A percentile compares a stretch with the other conserved stretches of the same genome.
Evolutionary conservation across 1,140 invertebrate species (phyloP).

Genomic region (Scylla paramamosain): DNA sequence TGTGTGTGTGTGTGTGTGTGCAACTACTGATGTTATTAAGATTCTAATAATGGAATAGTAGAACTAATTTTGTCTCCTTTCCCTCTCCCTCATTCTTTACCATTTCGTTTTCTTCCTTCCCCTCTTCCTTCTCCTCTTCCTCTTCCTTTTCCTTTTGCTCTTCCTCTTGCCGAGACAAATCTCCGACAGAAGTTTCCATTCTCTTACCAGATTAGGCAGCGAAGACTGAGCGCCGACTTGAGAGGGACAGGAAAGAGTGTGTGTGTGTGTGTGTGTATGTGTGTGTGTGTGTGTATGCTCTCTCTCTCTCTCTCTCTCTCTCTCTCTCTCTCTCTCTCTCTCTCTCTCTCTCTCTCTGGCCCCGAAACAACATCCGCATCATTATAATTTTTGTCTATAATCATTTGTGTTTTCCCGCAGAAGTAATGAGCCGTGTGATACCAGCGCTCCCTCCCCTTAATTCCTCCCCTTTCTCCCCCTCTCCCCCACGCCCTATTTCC

Average conservation of each 20-base stretch:
- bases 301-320: conserved; percentile 31
- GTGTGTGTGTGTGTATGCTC: not conserved
- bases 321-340: not conserved
- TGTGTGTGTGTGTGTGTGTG: conserved; percentile 11
- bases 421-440: not conserved
- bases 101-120: not conserved
- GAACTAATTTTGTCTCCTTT: not conserved
- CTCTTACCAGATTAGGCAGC: not conserved
- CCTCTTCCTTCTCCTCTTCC: not conserved
- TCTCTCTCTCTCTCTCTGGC: conserved; percentile 41
- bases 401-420: not conserved
- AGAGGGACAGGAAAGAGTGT: not conserved
- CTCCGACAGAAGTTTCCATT: not conserved
- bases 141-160: not conserved
- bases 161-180: not conserved
- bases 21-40: not conserved
- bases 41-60: not conserved
- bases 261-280: too few relatives aligned
- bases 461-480: not conserved
- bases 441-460: not conserved
- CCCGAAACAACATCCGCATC: not conserved
- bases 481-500: not conserved
- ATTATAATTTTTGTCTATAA: not conserved
- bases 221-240: too few relatives aligned
- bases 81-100: not conserved